Evolutionary conservation across 2,888 invertebrate species (phyloP).

Genomic region (Malthinus seriepunctatus): DNA sequence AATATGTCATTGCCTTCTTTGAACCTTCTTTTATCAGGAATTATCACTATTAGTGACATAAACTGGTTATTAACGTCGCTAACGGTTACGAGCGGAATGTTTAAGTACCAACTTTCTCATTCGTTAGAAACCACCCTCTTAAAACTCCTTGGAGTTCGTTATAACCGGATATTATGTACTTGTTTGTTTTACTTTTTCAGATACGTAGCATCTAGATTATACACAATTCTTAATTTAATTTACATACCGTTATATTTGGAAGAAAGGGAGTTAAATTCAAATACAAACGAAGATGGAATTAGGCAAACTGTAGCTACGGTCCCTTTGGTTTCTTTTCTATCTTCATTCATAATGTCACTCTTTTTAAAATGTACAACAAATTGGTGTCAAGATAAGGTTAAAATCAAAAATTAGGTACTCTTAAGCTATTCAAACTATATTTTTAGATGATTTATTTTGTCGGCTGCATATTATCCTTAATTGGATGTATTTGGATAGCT

Average conservation of each 20-base stretch:
- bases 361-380: constrained; percentile 70
- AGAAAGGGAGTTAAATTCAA: constrained; percentile 57
- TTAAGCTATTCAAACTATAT: not conserved
- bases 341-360: constrained; percentile 79
- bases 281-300: constrained; percentile 33
- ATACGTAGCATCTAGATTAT: constrained; percentile 87
- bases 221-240: constrained; percentile 83
- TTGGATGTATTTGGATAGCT: constrained; percentile 55
- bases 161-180: constrained; percentile 4
- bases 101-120: no score
- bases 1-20: no score
- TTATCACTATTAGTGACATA: no score
- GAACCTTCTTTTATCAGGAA: no score
- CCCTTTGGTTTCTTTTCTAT: constrained; percentile 73
- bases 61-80: no score
- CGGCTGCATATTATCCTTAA: constrained; percentile 65
- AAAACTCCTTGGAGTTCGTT: no score
- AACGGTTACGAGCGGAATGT: no score
- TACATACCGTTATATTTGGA: constrained; percentile 88
- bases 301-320: constrained; percentile 75
- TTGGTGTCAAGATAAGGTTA: constrained; percentile 71
- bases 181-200: constrained; percentile 48
- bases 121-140: no score
- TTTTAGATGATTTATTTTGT: constrained; percentile 65
- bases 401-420: not conserved